Evolutionary conservation across 2,888 invertebrate genomes (phyloP), one percentile per base, ranked within the genome.

Genomic region (Elegia similella): DNA sequence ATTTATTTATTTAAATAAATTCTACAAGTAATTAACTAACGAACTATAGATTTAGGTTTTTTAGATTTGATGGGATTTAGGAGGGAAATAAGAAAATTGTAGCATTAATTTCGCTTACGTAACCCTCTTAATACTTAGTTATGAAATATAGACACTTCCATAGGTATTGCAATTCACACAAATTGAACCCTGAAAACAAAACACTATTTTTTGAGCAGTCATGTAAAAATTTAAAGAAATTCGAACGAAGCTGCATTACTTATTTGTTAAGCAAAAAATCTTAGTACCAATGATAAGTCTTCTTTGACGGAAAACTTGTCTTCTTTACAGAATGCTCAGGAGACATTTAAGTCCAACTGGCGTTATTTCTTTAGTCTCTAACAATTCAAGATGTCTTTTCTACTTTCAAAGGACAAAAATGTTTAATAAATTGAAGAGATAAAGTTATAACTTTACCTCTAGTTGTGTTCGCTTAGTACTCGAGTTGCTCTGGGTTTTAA

Each of bases 311-410:
- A 68, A n/a, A 74, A 72, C 69, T 71, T 68, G 63, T 69, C 69
- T 62, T 67, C 72, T 61, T 61, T 66, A 64, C 72, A 75, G 79
- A 84, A 84, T 80, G 74, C 81, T 80, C 82, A 59, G 65, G 83
- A 80, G 85, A 84, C 82, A 78, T 80, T 84, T 80, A 82, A 84
- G 82, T 83, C 76, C 74, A 74, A 72, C 67, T 73, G 62, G 78
- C 78, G 72, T 78, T 80, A 77, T 78, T 79, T 75, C 75, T 76
- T 76, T 69, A 67, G 74, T 69, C 69, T 60, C 60, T 69, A 74
- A 80, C 77, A 78, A 73, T 76, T 77, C 70, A 64, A 70, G 68
- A 68, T 61, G 67, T 72, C 73, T 69, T 57, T 62, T 60, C 50
- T 42, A 62, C 67, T 62, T 65, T 71, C 70, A 63, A 64, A 61